Base-by-base conservation (phyloP, 2,797 vertebrate genomes). In the Selene dorsalis region DNA sequence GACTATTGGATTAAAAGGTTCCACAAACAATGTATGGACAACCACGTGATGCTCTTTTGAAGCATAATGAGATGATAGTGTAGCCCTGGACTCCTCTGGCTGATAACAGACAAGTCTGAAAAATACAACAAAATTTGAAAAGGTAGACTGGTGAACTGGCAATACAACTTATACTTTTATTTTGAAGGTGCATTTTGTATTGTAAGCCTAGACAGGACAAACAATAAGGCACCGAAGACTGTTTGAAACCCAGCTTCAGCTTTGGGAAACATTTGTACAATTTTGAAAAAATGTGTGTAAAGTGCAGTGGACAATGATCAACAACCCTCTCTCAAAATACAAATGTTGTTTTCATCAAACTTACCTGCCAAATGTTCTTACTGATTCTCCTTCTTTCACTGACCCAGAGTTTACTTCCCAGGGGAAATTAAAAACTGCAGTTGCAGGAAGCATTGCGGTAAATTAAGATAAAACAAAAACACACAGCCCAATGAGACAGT, bases 331-430 rank as follows among this genome's bases (percentile, higher is more conserved):
- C 16, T 22, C 7, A 50, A 50, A 22, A 26, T 20, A 26, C 3
- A 62, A 17, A 18, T 63, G n/a, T 1, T 48, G 3, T 47, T 5
- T 26, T 4, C 28, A 10, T 38, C 6, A 38, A 61, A 30, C 85
- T 82, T 68, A 98, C 98, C 95, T 98, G 93, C 98, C 98, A 82
- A 95, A 96, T 0, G 96, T 97, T 78, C 97, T 94, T 52, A 99
- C 86, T 0, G 94, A 88, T 1, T 85, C 65, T 53, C 96, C 97
- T 13, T 96, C 96, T 0, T 92, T 84, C 11, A 96, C 74, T 0
- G 84, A 88, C 80, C 90, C 93, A 4, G 89, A 82, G 64, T 86
- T 89, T 35, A 98, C 77, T 86, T 99, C 97, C 97, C 97, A 98
- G 0, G 94, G 95, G 43, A 97, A 95, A 76, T 93, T 90, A 90